Base-by-base conservation (phyloP, 2,113 vertebrate species). In the Gavialis gangeticus region DNA sequence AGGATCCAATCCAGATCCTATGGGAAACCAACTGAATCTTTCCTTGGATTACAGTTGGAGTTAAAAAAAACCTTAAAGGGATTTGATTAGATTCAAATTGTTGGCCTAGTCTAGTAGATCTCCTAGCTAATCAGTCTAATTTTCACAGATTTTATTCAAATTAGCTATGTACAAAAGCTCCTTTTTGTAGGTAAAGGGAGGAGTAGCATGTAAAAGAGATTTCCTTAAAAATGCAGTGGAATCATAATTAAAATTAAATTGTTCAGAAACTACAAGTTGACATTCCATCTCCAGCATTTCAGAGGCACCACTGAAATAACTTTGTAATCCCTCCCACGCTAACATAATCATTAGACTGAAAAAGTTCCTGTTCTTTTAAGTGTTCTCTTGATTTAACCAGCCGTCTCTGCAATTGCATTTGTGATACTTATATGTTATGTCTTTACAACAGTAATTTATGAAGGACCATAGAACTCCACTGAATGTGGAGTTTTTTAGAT, bases 311-410 rank as follows among this genome's bases (percentile, higher is more conserved):
- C 46, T 87, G 76, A 71, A 84, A 64, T 56, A 27, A 86, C 76
- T 76, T 79, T 86, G 73, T 34, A 75, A 88, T 86, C 85, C 64
- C 64, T n/a, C 27, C 64, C 85, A 64, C 28, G 56, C 57, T 77
- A 58, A 77, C 60, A n/a, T 58, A 84, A 81, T 82, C 18, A 75
- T 90, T 79, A 90, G 57, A 79, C 79, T 92, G 93, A 27, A 27
- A 85, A 89, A 79, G 1, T 79, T 84, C 54, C 89, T 91, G 37
- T 34, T 80, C 82, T 71, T 18, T 79, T 81, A 93, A 96, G 69
- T 79, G 57, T 85, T 86, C 11, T 69, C 81, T 92, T 84, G 58
- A 91, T 91, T 92, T 85, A 92, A 91, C 92, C 87, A 93, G 71
- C 75, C 37, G 4, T 84, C 88, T 62, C 62, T 90, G 55, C 78